A percentile compares a stretch with the other conserved stretches of the same genome.
Evolutionary conservation across 2,888 invertebrate species (phyloP).

Genomic region (Adineta ricciae): DNA sequence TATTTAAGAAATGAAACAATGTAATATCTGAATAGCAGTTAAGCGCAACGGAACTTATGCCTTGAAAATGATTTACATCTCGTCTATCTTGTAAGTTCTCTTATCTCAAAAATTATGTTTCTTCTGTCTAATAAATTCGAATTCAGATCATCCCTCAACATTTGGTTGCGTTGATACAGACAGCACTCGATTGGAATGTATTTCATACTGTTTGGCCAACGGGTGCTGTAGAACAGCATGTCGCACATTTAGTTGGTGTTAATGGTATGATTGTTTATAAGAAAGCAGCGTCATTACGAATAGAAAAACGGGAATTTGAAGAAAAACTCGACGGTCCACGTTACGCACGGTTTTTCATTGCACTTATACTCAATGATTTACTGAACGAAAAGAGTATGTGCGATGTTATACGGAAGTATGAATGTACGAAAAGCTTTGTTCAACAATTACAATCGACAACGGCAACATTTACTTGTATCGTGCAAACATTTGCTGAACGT

Average conservation of each 20-base stretch:
- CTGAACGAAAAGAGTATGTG: slow-evolving; percentile 76
- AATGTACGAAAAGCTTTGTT: slow-evolving; percentile 74
- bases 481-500: slow-evolving; percentile 83
- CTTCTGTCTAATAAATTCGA: not conserved
- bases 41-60: slow-evolving; percentile 76
- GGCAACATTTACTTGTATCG: slow-evolving; percentile 91
- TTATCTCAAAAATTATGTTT: not conserved
- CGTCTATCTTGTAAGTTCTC: slow-evolving; percentile 67
- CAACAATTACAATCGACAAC: slow-evolving; percentile 87
- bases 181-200: slow-evolving; percentile 59
- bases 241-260: slow-evolving; percentile 76
- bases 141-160: slow-evolving; percentile 47
- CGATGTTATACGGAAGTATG: slow-evolving; percentile 71
- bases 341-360: slow-evolving; percentile 55
- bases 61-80: slow-evolving; percentile 87
- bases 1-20: no score
- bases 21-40: no score
- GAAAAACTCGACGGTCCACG: not conserved
- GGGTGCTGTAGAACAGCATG: slow-evolving; percentile 65
- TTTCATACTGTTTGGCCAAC: slow-evolving; percentile 69
- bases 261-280: slow-evolving; percentile 66
- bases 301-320: slow-evolving; percentile 9
- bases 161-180: slow-evolving; percentile 20
- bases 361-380: slow-evolving; percentile 79
- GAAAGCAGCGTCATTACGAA: slow-evolving; percentile 36